Conservation (phyloP, 2,888 invertebrate genomes). For the Ametastegia equiseti region DNA sequence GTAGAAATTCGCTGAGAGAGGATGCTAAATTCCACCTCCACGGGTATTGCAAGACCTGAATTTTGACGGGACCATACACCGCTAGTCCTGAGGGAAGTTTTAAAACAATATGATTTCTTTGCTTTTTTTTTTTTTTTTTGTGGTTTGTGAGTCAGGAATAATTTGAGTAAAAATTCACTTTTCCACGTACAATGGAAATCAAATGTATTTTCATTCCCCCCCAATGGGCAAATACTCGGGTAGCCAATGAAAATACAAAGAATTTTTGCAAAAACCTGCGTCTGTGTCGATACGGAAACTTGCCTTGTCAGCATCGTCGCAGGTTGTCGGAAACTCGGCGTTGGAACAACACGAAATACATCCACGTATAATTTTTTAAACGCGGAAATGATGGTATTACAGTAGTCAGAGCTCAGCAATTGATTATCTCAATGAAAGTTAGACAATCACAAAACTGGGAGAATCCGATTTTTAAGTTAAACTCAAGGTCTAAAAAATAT, state of each 20-base stretch:
- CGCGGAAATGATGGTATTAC: too few species aligned
- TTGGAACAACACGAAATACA: neutral
- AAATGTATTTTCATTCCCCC: neutral
- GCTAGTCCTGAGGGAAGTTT: neutral
- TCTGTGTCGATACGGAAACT: neutral
- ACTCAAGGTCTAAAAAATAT: too few species aligned
- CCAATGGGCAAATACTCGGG: neutral
- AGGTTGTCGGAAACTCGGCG: neutral
- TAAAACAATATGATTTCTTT: conserved; percentile 12
- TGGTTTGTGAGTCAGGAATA: neutral
- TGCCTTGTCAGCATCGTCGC: neutral
- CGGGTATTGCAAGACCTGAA: neutral
- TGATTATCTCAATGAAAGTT: too few species aligned
- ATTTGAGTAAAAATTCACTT: neutral
- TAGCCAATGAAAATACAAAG: neutral
- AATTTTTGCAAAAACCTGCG: neutral
- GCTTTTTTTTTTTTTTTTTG: neutral
- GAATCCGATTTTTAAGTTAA: too few species aligned
- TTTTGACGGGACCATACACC: neutral
- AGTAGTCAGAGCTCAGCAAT: too few species aligned
- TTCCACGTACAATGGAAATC: neutral
- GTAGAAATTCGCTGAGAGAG: neutral
- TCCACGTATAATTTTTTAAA: too few species aligned
- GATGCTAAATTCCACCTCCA: neutral
- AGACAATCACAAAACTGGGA: too few species aligned